phyloP scores from a whole-genome alignment of 2,797 vertebrate genomes.

The Danio choprae region DNA sequence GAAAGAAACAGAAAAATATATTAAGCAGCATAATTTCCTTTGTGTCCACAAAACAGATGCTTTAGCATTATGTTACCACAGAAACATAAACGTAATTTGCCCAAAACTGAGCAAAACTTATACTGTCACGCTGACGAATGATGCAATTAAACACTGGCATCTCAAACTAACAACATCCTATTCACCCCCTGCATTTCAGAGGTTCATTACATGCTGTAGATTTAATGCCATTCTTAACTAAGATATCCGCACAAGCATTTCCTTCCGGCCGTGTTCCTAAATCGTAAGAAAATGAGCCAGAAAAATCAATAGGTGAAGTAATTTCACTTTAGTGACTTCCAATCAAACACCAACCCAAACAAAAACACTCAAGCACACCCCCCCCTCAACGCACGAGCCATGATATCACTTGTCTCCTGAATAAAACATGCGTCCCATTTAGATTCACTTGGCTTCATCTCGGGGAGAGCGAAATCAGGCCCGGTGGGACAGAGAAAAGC shows the following conservation, averaged over 20 bases:
- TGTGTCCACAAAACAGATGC: background rate
- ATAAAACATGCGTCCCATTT: conserved; percentile 50
- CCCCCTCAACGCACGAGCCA: conserved; percentile 13
- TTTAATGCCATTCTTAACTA: conserved; percentile 46
- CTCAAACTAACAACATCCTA: conserved; percentile 35
- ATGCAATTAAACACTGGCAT: conserved; percentile 30
- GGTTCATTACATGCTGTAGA: conserved; percentile 36
- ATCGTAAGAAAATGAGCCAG: conserved; percentile 31
- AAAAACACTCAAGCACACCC: conserved; percentile 30
- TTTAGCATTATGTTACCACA: conserved; percentile 15
- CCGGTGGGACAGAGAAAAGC: conserved; percentile 33
- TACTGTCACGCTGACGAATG: conserved; percentile 22
- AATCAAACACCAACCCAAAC: conserved; percentile 40
- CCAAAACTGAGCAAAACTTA: conserved; percentile 1
- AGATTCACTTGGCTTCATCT: conserved; percentile 34
- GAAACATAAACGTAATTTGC: conserved; percentile 23
- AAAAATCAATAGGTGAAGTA: conserved; percentile 49
- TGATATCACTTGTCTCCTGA: conserved; percentile 35
- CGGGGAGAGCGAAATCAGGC: conserved; percentile 1
- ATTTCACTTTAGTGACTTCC: conserved; percentile 48
- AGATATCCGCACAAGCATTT: conserved; percentile 33
- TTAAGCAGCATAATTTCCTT: background rate
- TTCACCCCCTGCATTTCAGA: conserved; percentile 23
- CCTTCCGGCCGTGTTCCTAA: conserved; percentile 21
- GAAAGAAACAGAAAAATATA: background rate